Conservation (phyloP, 2,113 vertebrate species). For the Bos taurus region DNA sequence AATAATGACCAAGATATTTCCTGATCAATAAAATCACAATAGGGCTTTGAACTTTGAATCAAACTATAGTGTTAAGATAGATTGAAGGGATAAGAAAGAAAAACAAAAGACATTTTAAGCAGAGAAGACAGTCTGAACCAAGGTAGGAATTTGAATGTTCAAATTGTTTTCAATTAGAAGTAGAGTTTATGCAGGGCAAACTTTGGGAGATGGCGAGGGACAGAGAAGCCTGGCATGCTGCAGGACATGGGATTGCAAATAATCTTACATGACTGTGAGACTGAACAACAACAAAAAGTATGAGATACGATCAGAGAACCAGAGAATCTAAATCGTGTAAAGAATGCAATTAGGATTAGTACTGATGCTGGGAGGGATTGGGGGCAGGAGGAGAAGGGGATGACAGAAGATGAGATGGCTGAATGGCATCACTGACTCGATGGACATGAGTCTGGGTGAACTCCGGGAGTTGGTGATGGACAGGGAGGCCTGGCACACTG, state of each 20-base stretch:
- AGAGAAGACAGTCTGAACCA: neutral
- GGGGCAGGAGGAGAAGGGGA: no score
- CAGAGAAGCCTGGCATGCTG: neutral
- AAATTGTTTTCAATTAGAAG: neutral
- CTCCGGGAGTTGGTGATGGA: no score
- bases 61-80: neutral
- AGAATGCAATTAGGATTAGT: no score
- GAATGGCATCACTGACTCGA: no score
- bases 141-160: neutral
- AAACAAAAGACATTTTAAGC: neutral
- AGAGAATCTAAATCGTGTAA: no score
- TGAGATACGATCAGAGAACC: no score
- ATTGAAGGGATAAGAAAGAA: neutral
- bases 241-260: neutral
- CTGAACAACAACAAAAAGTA: neutral
- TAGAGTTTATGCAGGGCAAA: neutral
- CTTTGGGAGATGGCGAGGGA: neutral
- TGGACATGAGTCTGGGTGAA: no score
- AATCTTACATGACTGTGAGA: neutral
- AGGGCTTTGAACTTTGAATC: neutral
- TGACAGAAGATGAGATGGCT: no score
- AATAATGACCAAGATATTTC: neutral
- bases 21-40: neutral
- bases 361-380: no score
- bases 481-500: no score